Evolutionary conservation across 2,797 vertebrate genomes (phyloP), one percentile per base, ranked within the genome.

Genomic region (Acipenser transmontanus): DNA sequence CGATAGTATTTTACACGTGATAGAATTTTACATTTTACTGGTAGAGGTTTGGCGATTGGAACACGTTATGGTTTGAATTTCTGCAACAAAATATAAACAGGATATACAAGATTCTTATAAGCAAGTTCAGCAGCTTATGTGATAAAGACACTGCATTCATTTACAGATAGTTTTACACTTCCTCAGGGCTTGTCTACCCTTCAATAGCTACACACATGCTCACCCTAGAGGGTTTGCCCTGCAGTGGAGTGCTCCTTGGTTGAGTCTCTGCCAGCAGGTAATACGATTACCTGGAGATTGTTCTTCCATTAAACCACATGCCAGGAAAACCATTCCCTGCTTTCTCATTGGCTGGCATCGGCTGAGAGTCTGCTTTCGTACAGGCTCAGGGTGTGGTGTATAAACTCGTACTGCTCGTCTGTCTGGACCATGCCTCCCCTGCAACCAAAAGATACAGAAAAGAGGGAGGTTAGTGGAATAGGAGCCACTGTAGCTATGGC

Each of bases 361-460:
- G 86, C 78, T 7, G 92, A 86, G 20, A 95, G 91, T 71, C 85
- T 91, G 75, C 90, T 88, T 79, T 96, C 93, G 10, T 92, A 97
- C 56, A 97, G 88, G 72, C 87, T 89, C 76, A 99, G 78, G 54
- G 95, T 95, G n/a, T 97, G 95, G 72, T 99, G 96, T 67, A 99
- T 92, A 66, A 99, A 99, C 83, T 97, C 94, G 64, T 99, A 99
- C 85, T 99, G 97, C 83, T 99, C 95, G 0, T 89, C 93, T 7
- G 96, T 98, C 78, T 99, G 96, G 78, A 99, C 95, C 97, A 99
- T 98, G 20, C 97, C 97, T 7, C 97, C 97, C 75, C 96, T 99
- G 85, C 17, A 17, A 66, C 71, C 67, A 12, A 70, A 77, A 80
- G 70, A 54, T 12, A 59, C 54, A 60, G 7, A 3, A 57, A 57